These are phyloP conservation scores for Oophaga pumilio DNA, from an alignment of 2,113 vertebrate genomes.

Conservation along the genomic window DNA sequence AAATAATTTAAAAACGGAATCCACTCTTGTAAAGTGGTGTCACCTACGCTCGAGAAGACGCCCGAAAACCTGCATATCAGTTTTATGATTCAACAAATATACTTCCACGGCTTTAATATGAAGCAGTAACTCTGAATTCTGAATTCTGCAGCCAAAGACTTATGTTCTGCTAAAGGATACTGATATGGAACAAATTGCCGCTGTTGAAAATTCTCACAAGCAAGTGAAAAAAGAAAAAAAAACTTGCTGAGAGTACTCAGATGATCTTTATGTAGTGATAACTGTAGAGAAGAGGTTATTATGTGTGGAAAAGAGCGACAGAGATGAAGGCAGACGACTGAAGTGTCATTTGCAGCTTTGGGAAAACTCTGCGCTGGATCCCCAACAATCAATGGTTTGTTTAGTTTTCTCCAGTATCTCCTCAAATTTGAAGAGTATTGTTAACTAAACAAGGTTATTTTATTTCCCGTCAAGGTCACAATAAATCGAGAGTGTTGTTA, in stretches of 20 bases:
- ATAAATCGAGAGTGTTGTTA: not conserved
- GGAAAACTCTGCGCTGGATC: conserved; percentile 19
- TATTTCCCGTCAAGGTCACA: conserved; percentile 16
- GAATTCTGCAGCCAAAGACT: conserved; percentile 48
- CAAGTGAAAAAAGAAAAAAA: conserved; percentile 32
- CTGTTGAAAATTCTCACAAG: conserved; percentile 34
- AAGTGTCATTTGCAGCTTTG: conserved; percentile 40
- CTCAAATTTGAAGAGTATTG: not conserved
- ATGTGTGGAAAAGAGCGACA: conserved; percentile 22
- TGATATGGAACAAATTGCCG: conserved; percentile 20
- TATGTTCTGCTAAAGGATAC: conserved; percentile 46
- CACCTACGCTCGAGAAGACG: not conserved
- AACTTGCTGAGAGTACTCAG: conserved; percentile 30
- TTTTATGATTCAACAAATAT: conserved; percentile 3
- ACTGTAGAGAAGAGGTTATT: conserved; percentile 15
- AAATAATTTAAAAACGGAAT: not conserved
- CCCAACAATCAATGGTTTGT: conserved; percentile 41
- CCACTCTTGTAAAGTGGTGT: not conserved
- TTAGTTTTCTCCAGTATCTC: conserved; percentile 25
- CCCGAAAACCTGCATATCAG: not conserved
- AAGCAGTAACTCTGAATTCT: conserved; percentile 32
- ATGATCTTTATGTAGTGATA: conserved; percentile 36
- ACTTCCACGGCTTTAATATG: conserved; percentile 14
- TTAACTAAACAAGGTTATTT: conserved; percentile 16
- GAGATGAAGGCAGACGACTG: conserved; percentile 41